A percentile compares a stretch with the other conserved stretches of the same genome.
Evolutionary conservation across 2,888 invertebrate genomes (phyloP).

Genomic region (Theodoxus fluviatilis): DNA sequence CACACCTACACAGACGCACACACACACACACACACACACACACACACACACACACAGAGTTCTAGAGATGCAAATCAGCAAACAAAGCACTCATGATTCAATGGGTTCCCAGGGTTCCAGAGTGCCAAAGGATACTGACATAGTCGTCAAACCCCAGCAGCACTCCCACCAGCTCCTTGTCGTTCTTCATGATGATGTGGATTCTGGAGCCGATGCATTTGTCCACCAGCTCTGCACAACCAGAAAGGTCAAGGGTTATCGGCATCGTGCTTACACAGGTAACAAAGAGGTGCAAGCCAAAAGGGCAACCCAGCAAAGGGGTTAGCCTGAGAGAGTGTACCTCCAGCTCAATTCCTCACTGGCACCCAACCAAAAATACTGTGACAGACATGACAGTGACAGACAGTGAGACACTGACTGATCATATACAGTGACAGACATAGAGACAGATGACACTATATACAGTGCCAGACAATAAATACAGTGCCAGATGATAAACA

Average conservation of each 20-base stretch:
- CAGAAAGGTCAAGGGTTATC: constrained; percentile 19
- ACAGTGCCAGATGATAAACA: too few relatives aligned
- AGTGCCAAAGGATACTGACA: constrained; percentile 73
- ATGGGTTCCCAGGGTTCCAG: background rate
- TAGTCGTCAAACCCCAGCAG: constrained; percentile 97
- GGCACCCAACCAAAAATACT: background rate
- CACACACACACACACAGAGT: too few relatives aligned
- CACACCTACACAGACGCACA: too few relatives aligned
- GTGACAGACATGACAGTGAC: too few relatives aligned
- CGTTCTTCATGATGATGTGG: constrained; percentile 99
- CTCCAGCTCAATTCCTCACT: background rate
- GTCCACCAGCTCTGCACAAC: constrained; percentile 86
- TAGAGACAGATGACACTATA: constrained; percentile 7
- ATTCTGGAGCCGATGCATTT: constrained; percentile 99
- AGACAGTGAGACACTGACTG: background rate
- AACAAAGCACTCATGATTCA: background rate
- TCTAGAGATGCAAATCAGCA: too few relatives aligned
- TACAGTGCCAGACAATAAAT: too few relatives aligned
- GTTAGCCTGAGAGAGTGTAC: background rate
- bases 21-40: too few relatives aligned
- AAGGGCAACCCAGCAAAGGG: background rate
- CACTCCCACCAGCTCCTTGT: constrained; percentile 99
- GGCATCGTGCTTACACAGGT: background rate
- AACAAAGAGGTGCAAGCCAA: background rate
- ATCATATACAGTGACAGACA: constrained; percentile 7